Evolutionary conservation across 30 jellyfish, hydroid and myxozoan species (phyloP).

Genomic region (Hydra vulgaris): DNA sequence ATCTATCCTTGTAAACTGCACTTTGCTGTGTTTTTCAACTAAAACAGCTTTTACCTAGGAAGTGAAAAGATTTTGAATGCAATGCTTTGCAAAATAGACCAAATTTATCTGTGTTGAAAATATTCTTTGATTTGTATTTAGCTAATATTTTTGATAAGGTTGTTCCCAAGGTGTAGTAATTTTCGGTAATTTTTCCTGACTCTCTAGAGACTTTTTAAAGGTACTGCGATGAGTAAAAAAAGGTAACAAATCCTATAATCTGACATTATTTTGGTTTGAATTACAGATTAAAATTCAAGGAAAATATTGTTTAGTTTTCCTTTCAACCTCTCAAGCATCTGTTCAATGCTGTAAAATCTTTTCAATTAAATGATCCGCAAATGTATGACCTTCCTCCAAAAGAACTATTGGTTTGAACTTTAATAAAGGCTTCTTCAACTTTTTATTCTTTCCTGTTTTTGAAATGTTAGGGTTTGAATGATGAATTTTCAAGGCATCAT

Average conservation of each 20-base stretch:
- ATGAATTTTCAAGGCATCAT: too few species aligned
- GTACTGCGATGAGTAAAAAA: not conserved
- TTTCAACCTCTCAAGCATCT: constrained; percentile 5
- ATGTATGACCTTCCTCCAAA: not conserved
- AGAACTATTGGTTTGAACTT: too few species aligned
- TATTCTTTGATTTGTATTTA: constrained; percentile 1
- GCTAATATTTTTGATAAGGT: constrained; percentile 2
- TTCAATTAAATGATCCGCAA: not conserved
- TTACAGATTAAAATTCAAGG: not conserved
- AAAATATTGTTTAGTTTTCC: not conserved
- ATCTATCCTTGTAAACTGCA: not conserved
- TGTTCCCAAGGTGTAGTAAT: constrained; percentile 5
- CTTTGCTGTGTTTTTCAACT: not conserved
- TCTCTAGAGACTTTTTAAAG: not conserved
- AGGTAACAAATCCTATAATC: not conserved
- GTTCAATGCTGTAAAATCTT: constrained; percentile 1
- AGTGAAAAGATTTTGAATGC: not conserved
- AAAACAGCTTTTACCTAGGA: not conserved
- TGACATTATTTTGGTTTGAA: not conserved
- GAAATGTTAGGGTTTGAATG: too few species aligned
- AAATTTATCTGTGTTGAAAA: too few species aligned
- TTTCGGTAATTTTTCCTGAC: not conserved
- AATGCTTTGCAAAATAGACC: not conserved
- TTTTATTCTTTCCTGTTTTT: too few species aligned
- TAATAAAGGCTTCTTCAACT: too few species aligned